Percentiles rank a stretch among this genome's conserved stretches.
phyloP scores from a whole-genome alignment of 35 echinoderm and acorn worm genomes.

The Heliocidaris erythrogramma region DNA sequence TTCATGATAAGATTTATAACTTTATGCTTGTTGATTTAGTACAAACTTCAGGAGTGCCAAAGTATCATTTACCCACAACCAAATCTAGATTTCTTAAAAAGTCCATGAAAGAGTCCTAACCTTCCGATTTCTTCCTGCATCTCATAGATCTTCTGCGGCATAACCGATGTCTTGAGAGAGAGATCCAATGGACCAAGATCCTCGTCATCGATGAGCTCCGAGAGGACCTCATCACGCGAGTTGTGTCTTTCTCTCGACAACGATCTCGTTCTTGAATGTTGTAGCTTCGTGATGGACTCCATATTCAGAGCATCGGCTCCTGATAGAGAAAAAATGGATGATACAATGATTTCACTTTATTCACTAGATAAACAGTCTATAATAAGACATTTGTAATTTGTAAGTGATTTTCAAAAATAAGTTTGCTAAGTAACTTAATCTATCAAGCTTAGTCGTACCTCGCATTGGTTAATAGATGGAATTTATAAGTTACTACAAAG shows the following conservation, averaged over 20 bases:
- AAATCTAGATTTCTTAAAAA: background rate
- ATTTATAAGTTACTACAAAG: too few relatives aligned
- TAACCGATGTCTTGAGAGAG: constrained; percentile 67
- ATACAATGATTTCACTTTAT: background rate
- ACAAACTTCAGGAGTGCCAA: too few relatives aligned
- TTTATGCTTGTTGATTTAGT: too few relatives aligned
- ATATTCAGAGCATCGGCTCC: constrained; percentile 68
- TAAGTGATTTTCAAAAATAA: too few relatives aligned
- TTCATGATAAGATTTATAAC: too few relatives aligned
- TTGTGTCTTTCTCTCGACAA: constrained; percentile 34
- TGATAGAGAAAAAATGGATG: background rate
- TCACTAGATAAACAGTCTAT: background rate
- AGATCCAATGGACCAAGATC: constrained; percentile 70
- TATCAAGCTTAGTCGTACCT: too few relatives aligned
- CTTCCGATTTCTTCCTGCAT: constrained; percentile 90
- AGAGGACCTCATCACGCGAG: constrained; percentile 39
- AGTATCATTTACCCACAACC: too few relatives aligned
- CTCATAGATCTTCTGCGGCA: constrained; percentile 85
- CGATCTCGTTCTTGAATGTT: constrained; percentile 56
- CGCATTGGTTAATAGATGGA: too few relatives aligned
- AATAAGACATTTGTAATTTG: too few relatives aligned
- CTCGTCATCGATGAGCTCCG: constrained; percentile 61
- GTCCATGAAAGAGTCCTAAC: background rate
- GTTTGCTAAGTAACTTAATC: background rate
- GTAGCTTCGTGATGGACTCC: constrained; percentile 66